Evolutionary conservation across 2,113 vertebrate genomes (phyloP).

Genomic region (zebrafish (Danio rerio)): DNA sequence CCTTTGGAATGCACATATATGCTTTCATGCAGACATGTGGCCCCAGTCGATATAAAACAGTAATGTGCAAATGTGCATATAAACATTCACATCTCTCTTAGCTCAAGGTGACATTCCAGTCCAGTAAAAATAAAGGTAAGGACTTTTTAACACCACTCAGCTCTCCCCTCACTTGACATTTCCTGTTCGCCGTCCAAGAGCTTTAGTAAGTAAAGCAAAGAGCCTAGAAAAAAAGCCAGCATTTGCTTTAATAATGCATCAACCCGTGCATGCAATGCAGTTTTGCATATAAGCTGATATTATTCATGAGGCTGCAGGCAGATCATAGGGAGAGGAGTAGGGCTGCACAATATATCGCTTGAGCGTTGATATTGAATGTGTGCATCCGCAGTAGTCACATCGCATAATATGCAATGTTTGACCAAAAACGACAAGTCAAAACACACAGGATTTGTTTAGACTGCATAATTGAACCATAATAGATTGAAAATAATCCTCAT

Average conservation of each 20-base stretch:
- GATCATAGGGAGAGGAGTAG: neutral
- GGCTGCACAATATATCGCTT: too few relatives aligned
- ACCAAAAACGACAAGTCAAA: too few relatives aligned
- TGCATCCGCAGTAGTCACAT: too few relatives aligned
- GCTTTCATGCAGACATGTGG: conserved; percentile 33
- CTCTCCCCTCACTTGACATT: conserved; percentile 40
- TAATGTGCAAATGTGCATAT: conserved; percentile 9
- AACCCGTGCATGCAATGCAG: neutral
- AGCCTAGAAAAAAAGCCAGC: conserved; percentile 47
- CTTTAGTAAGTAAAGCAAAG: conserved; percentile 49
- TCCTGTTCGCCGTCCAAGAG: conserved; percentile 48
- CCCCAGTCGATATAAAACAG: conserved; percentile 40
- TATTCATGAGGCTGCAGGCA: neutral
- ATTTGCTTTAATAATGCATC: conserved; percentile 8
- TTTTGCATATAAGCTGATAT: neutral
- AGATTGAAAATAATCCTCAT: too few relatives aligned
- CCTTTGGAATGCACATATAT: conserved; percentile 21
- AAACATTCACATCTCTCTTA: conserved; percentile 29
- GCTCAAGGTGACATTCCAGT: conserved; percentile 50
- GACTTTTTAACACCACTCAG: conserved; percentile 27
- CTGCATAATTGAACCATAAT: too few relatives aligned
- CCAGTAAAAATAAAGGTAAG: conserved; percentile 42
- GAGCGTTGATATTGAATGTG: too few relatives aligned
- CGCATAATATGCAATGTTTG: too few relatives aligned
- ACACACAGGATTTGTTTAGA: too few relatives aligned